Evolutionary conservation across 2,888 invertebrate species (phyloP).

Genomic region (Stenurella melanura): DNA sequence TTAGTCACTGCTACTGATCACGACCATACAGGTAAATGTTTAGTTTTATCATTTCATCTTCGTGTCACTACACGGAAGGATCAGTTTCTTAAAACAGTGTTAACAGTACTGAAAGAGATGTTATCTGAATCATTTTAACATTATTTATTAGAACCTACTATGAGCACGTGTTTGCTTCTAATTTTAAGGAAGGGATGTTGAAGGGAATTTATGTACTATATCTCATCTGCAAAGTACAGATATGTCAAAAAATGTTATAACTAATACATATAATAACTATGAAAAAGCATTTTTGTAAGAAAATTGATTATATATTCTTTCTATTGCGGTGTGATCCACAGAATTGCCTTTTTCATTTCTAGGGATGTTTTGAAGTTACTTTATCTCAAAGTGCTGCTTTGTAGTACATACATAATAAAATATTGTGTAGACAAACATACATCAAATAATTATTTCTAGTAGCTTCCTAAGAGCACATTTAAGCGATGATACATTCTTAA

Average conservation of each 20-base stretch:
- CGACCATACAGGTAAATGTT: slow-evolving; percentile 1
- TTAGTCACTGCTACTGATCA: slow-evolving; percentile 24
- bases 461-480: no score
- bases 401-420: no score
- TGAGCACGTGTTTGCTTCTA: background rate
- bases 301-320: no score
- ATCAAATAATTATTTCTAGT: no score
- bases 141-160: slow-evolving; percentile 14
- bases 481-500: no score
- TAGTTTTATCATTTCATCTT: slow-evolving; percentile 14
- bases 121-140: slow-evolving; percentile 10
- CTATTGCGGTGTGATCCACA: no score
- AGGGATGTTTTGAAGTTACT: no score
- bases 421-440: no score
- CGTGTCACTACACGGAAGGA: slow-evolving; percentile 25
- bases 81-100: slow-evolving; percentile 36
- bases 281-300: no score
- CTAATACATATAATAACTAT: no score
- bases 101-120: slow-evolving; percentile 25
- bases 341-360: no score
- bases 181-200: background rate
- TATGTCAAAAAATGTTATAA: background rate
- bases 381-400: no score
- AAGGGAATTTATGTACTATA: background rate
- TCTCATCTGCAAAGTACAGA: background rate